Base-by-base conservation (phyloP, 1,140 invertebrate species). In the Spodoptera litura region DNA sequence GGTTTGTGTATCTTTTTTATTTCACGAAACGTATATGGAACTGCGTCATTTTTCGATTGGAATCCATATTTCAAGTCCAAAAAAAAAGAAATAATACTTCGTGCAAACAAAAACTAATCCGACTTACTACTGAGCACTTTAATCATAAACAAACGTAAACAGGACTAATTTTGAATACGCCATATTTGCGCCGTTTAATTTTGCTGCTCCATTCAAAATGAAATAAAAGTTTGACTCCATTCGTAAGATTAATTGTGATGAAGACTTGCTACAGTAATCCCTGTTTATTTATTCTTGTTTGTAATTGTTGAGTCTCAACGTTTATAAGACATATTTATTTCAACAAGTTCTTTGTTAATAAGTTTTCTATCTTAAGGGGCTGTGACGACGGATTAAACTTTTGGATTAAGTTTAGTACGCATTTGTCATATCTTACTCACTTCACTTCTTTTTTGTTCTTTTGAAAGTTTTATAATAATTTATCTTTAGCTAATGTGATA, bases 291-390 rank as follows among this genome's bases (percentile, higher is more conserved):
- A 66, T 66, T 66, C 62, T 66, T 66, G 62, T 66, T 66, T 12
- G 62, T 66, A 66, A 49, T 66, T 66, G 62, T 66, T 49, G 15
- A 49, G 9, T 12, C 38, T 66, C 10, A 11, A 15, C 31, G 59
- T 62, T 66, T 66, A 66, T 66, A 49, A 49, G 15, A 66, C 38
- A 49, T 66, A 66, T 66, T 66, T 66, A 49, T 66, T 66, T 66
- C 9, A 64, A 8, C 61, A 66, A 64, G 61, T 64, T 61, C 58
- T 31, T 44, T 64, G 61, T 64, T 35, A 44, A 64, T 35, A 64
- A 66, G 15, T 15, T 66, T 49, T 66, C 35, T 64, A 58, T 58
- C 58, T 61, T 11, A 66, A 66, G 15, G 10, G 10, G 62, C 13
- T 9, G 10, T 44, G 35, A 44, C 5, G 61, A 38, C 13, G 15